phyloP scores from a whole-genome alignment of 2,888 invertebrate species.

The Phortica magna region DNA sequence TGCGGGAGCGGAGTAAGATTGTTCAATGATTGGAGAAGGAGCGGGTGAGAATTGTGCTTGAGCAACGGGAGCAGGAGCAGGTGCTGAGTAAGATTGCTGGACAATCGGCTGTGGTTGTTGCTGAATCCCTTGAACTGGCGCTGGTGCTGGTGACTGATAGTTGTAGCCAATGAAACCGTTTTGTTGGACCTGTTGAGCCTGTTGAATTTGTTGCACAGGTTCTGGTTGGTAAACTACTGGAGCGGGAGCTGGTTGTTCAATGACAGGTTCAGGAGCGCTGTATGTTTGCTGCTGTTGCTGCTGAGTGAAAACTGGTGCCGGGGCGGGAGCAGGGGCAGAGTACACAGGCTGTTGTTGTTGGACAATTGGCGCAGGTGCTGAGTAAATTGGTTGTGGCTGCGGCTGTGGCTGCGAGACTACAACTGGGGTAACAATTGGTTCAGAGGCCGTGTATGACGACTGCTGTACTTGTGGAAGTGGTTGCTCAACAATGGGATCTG shows the following conservation, averaged over 20 bases:
- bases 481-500: background rate
- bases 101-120: constrained; percentile 36
- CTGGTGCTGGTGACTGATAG: constrained; percentile 19
- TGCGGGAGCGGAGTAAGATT: constrained; percentile 35
- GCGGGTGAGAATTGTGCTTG: constrained; percentile 30
- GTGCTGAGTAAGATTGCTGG: constrained; percentile 33
- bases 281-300: constrained; percentile 34
- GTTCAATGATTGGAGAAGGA: constrained; percentile 36
- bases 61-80: constrained; percentile 28
- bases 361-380: constrained; percentile 44
- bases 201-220: constrained; percentile 11
- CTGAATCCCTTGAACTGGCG: background rate
- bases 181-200: constrained; percentile 23
- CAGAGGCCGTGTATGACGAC: constrained; percentile 40
- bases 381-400: constrained; percentile 41
- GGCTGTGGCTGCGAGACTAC: constrained; percentile 20
- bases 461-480: constrained; percentile 44
- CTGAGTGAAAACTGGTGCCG: constrained; percentile 9
- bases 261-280: constrained; percentile 36
- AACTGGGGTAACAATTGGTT: constrained; percentile 27
- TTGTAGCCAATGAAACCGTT: too few species aligned
- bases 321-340: constrained; percentile 28
- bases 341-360: constrained; percentile 41
- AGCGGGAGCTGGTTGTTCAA: constrained; percentile 35
- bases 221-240: constrained; percentile 25